Base-by-base conservation (phyloP, 64 coral and sea anemone genomes). In the Stichodactyla helianthus region DNA sequence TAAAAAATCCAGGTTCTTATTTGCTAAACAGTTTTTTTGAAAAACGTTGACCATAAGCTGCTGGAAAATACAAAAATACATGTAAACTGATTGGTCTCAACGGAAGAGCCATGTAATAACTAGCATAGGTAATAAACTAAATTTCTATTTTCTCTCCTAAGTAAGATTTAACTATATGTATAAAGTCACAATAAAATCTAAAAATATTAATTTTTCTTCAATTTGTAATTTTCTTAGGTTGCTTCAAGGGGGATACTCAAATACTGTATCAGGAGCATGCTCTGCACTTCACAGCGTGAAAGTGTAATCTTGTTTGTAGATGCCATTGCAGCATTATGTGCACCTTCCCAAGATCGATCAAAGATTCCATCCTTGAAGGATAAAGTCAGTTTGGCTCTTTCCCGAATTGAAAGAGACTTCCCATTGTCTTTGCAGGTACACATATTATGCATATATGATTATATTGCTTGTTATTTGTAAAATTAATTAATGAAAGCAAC, bases 401-500 rank as follows among this genome's bases (percentile, higher is more conserved):
- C 89, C 7, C 52, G 82, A 50, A 5, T 91, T 28, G 89, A 91
- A 55, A 86, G 55, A 79, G 82, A 91, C 23, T 91, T 91, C 79
- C 89, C 83, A 55, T 86, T 91, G 83, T 91, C 83, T 20, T 55
- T 91, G 57, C 89, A 91, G 89, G 89, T 91, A 90, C 35, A 35
- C 35, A 44, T 35, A 44, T 44, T 44, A 44, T 44, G 35, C 35
- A 44, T 44, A 44, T 44, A 44, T 44, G 35, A 44, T 44, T 44
- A 44, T 44, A 44, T 44, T 44, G 35, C 35, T 44, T 44, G 35
- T 44, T 1, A 1, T 44, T 44, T 44, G 35, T 44, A 44, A 44
- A 44, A 44, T 44, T 44, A 44, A 44, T 44, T 44, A 44, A 44
- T 44, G 35, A 44, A 0, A 44, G 35, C 35, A 44, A 44, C 35